Evolutionary conservation across 2,888 invertebrate genomes (phyloP).

Genomic region (Piscicola geometra): DNA sequence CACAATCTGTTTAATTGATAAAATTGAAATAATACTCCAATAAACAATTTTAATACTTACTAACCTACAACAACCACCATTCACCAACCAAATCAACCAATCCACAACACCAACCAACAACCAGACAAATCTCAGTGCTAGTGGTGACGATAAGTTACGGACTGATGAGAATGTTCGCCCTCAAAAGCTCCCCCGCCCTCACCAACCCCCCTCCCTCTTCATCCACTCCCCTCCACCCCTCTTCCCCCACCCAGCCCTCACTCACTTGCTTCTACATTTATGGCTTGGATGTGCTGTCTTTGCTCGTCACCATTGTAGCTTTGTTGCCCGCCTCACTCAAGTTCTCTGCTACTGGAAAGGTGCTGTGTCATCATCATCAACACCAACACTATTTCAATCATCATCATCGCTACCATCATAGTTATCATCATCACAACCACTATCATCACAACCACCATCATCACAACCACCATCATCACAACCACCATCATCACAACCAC

Average conservation of each 20-base stretch:
- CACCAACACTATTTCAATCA: no score
- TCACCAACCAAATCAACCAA: background rate
- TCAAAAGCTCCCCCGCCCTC: conserved; percentile 35
- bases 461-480: no score
- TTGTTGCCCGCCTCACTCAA: conserved; percentile 36
- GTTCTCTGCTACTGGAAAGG: conserved; percentile 37
- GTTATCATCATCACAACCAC: no score
- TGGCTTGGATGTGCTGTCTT: conserved; percentile 37
- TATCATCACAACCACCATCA: no score
- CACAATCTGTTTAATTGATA: background rate
- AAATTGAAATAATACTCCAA: background rate
- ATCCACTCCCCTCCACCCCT: background rate
- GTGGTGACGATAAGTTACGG: conserved; percentile 37
- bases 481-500: no score
- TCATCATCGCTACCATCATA: no score
- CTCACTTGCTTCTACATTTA: conserved; percentile 21
- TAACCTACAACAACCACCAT: background rate
- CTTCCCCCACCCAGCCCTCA: background rate
- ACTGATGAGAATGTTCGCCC: conserved; percentile 38
- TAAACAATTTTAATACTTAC: background rate
- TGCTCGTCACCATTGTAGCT: conserved; percentile 33
- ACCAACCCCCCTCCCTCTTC: background rate
- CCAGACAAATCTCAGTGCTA: conserved; percentile 39
- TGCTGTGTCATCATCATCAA: no score
- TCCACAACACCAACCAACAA: background rate